Base-by-base conservation (phyloP, 2,113 vertebrate genomes). In the Megaleporinus macrocephalus region DNA sequence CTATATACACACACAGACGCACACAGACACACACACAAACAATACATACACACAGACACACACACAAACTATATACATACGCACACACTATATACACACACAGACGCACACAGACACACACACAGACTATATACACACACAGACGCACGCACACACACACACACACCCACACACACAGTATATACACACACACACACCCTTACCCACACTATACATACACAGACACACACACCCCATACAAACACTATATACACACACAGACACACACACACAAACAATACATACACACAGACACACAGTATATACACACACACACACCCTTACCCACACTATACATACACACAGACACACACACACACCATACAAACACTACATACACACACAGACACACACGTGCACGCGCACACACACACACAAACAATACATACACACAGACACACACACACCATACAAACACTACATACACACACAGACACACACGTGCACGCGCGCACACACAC, bases 191-290 rank as follows among this genome's bases (percentile, higher is more conserved):
- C 70, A 71, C 20, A 24, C 49, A 51, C 49, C n/a, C n/a, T n/a
- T n/a, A n/a, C n/a, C n/a, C n/a, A n/a, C n/a, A n/a, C n/a, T n/a
- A n/a, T n/a, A n/a, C n/a, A n/a, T n/a, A 71, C 70, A 33, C 41
- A 72, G n/a, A 51, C 70, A 71, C 20, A 24, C 49, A 51, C 49
- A 51, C n/a, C n/a, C n/a, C n/a, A n/a, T n/a, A n/a, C n/a, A n/a
- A n/a, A n/a, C n/a, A n/a, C n/a, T n/a, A n/a, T n/a, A n/a, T n/a
- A n/a, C n/a, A n/a, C n/a, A n/a, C n/a, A n/a, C n/a, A n/a, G n/a
- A 71, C 70, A 33, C 41, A 72, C 44, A 51, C 70, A 71, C 20
- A 24, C 49, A 51, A n/a, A n/a, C n/a, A n/a, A n/a, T n/a, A n/a
- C n/a, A n/a, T n/a, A 71, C 70, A 33, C 41, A 72, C 44, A 51